These are phyloP conservation scores for Chitala chitala DNA, from an alignment of 2,113 vertebrate species.

Conservation along the genomic window DNA sequence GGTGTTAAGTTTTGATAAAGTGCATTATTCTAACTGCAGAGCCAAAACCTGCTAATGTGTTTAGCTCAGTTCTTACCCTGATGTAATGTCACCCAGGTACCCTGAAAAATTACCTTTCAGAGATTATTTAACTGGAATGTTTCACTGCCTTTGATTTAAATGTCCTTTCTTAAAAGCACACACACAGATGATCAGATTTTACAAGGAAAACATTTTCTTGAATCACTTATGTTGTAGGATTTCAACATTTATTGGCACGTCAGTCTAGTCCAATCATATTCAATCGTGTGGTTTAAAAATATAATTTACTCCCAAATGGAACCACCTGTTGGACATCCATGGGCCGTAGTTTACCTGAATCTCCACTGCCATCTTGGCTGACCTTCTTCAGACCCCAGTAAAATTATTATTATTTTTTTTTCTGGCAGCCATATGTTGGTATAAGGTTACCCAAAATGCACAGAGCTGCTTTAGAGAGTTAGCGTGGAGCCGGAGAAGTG, in stretches of 20 bases:
- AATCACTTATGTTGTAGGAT: no score
- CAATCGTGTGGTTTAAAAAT: not conserved
- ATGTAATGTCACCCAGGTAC: no score
- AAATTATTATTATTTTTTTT: no score
- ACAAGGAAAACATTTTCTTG: not conserved
- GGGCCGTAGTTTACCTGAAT: not conserved
- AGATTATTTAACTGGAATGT: not conserved
- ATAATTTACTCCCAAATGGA: not conserved
- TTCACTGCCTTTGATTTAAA: not conserved
- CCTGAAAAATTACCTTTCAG: not conserved
- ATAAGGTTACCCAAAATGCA: no score
- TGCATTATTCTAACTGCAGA: not conserved
- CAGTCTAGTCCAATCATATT: not conserved
- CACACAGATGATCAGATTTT: not conserved
- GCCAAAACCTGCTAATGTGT: not conserved
- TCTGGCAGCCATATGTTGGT: no score
- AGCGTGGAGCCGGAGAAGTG: no score
- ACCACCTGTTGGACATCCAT: not conserved
- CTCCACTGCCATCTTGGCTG: not conserved
- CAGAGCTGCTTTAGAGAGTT: not conserved
- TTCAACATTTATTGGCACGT: not conserved
- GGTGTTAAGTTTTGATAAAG: no score
- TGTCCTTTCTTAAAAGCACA: not conserved
- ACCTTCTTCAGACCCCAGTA: not conserved
- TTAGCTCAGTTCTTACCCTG: not conserved